Evolutionary conservation across 2,113 vertebrate genomes (phyloP).

Genomic region (Erythrolamprus reginae): DNA sequence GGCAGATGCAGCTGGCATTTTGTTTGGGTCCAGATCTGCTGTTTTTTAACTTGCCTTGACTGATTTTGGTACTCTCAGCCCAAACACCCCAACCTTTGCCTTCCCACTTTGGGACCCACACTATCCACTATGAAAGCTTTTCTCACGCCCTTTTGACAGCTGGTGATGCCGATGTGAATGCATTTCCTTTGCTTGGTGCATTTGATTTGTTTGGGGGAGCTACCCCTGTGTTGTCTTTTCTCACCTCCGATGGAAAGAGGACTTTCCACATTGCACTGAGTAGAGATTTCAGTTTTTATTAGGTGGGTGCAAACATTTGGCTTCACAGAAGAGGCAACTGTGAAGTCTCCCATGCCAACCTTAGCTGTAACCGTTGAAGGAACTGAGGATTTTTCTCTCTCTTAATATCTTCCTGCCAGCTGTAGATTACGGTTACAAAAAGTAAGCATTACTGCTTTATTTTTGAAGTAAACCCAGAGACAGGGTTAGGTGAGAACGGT

Average conservation of each 20-base stretch:
- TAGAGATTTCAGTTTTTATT: not conserved
- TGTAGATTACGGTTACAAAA: not conserved
- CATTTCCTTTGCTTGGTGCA: not conserved
- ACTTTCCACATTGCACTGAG: not conserved
- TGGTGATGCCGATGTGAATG: not conserved
- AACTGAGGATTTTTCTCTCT: too few relatives aligned
- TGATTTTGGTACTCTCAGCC: not conserved
- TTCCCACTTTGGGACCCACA: not conserved
- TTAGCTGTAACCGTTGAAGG: not conserved
- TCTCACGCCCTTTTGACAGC: not conserved
- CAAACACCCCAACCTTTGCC: constrained; percentile 60
- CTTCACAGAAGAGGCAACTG: not conserved
- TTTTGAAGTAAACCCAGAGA: too few relatives aligned
- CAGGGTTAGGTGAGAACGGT: too few relatives aligned
- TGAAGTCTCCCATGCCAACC: not conserved
- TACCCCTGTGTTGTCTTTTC: not conserved
- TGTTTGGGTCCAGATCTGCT: not conserved
- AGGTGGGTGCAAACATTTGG: not conserved
- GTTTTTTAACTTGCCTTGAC: not conserved
- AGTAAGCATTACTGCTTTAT: not conserved
- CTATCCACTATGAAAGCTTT: not conserved
- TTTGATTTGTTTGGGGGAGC: not conserved
- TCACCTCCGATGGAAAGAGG: not conserved
- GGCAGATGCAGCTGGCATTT: not conserved
- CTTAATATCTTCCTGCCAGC: not conserved